phyloP scores from a whole-genome alignment of 2,888 invertebrate genomes.

The Agrochola macilenta region DNA sequence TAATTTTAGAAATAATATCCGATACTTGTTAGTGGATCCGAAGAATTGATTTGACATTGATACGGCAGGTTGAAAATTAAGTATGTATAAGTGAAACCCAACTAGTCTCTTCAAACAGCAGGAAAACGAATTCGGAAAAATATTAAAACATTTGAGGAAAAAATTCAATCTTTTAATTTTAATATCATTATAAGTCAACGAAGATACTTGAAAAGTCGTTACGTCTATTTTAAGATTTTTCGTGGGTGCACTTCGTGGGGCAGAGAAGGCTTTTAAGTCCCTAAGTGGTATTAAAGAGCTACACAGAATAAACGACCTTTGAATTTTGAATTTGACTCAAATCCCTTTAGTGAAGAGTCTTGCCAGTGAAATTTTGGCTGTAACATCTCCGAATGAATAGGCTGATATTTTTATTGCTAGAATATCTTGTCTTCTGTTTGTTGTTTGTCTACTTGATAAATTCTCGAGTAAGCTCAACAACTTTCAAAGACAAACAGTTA shows the following conservation, averaged over 20 bases:
- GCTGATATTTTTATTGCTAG: constrained; percentile 5
- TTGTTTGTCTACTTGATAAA: neutral
- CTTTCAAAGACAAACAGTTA: neutral
- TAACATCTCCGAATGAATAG: neutral
- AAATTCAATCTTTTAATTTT: constrained; percentile 47
- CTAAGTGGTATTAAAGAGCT: constrained; percentile 55
- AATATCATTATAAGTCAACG: constrained; percentile 49
- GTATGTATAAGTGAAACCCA: neutral
- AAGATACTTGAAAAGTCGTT: constrained; percentile 42
- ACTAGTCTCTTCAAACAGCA: neutral
- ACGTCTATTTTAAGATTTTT: constrained; percentile 58
- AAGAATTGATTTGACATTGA: constrained; percentile 14
- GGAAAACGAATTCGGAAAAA: constrained; percentile 7
- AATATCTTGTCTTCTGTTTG: neutral
- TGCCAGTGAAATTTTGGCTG: neutral
- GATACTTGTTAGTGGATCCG: constrained; percentile 6
- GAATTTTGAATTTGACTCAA: constrained; percentile 49
- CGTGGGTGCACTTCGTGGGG: constrained; percentile 43
- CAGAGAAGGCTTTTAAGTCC: constrained; percentile 51
- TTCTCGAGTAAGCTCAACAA: neutral
- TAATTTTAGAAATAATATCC: constrained; percentile 16
- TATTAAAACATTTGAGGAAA: constrained; percentile 13
- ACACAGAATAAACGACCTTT: constrained; percentile 45
- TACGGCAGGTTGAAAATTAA: neutral
- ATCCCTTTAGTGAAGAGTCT: constrained; percentile 21